Base-by-base conservation (phyloP, 2,113 vertebrate genomes). In the Craseonycteris thonglongyai region DNA sequence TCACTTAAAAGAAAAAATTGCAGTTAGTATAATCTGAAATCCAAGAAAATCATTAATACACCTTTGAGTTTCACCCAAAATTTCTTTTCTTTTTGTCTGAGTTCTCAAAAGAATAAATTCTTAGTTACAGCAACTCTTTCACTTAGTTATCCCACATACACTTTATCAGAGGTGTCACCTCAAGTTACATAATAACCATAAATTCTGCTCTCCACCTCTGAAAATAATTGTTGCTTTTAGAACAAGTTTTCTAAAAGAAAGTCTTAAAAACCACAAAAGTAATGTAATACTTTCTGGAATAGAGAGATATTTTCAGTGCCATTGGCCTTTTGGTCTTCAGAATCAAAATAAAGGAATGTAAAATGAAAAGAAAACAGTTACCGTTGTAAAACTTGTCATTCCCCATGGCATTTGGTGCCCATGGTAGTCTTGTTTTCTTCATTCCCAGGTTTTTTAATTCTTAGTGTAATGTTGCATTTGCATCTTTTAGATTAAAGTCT, bases 281-380 rank as follows among this genome's bases (percentile, higher is more conserved):
- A 91, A 63, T 63, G 82, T 21, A 86, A 38, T 33, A n/a, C 58
- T 74, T 95, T 78, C 26, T 95, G 78, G 68, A 58, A 40, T 10
- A 12, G 42, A 38, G 42, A 38, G 28, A 35, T 89, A 80, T 96
- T 96, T 96, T 89, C 7, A 35, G 49, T 80, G 56, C 18, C 19
- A 18, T 24, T 72, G 75, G n/a, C 80, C 74, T 83, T 93, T 95
- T 80, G n/a, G 42, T 45, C 79, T 84, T 86, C 19, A 84, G 89
- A 90, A 54, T 21, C 45, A 13, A 65, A 92, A 79, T 42, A 66
- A 91, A 86, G 35, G 18, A 82, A 91, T 24, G 49, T 15, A 35
- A 91, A 96, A 89, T 71, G 68, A 35, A 90, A 71, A 93, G 69
- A 58, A 93, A 86, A 90, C 30, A 65, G 38, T 96, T 75, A 89